Conservation (phyloP, 2,888 invertebrate species). For the Dione vanillae region DNA sequence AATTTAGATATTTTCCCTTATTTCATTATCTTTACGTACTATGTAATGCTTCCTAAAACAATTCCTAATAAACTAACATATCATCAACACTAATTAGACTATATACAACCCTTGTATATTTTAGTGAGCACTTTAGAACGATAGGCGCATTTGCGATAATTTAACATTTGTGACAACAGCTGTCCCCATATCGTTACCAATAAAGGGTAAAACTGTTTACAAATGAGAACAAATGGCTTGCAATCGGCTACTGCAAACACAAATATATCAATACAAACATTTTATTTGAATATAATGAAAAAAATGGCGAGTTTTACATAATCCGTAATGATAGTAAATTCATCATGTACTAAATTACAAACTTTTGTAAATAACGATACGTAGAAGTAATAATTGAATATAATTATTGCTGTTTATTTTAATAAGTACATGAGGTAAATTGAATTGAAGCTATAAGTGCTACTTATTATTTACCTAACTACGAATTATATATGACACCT, state of each 20-base stretch:
- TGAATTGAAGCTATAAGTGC: too few relatives aligned
- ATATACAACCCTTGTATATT: conserved; percentile 11
- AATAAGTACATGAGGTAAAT: too few relatives aligned
- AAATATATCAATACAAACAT: conserved; percentile 14
- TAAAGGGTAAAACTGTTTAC: conserved; percentile 52
- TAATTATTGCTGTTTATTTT: background rate
- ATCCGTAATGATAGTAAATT: background rate
- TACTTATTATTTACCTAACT: too few relatives aligned
- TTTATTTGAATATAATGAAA: background rate
- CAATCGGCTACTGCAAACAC: conserved; percentile 33
- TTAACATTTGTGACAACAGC: conserved; percentile 58
- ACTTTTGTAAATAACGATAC: too few relatives aligned
- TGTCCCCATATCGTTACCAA: conserved; percentile 52
- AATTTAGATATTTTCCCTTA: background rate
- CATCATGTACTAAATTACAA: background rate
- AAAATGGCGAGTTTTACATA: background rate
- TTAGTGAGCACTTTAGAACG: conserved; percentile 39
- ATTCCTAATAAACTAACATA: background rate
- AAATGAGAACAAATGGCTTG: conserved; percentile 46
- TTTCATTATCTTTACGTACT: background rate
- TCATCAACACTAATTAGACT: background rate
- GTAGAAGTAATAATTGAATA: background rate
- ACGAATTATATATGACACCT: too few relatives aligned
- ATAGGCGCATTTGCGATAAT: conserved; percentile 55
- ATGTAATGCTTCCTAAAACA: background rate